These are phyloP conservation scores for Sipha flava DNA, from an alignment of 1,140 invertebrate genomes.

Conservation along the genomic window DNA sequence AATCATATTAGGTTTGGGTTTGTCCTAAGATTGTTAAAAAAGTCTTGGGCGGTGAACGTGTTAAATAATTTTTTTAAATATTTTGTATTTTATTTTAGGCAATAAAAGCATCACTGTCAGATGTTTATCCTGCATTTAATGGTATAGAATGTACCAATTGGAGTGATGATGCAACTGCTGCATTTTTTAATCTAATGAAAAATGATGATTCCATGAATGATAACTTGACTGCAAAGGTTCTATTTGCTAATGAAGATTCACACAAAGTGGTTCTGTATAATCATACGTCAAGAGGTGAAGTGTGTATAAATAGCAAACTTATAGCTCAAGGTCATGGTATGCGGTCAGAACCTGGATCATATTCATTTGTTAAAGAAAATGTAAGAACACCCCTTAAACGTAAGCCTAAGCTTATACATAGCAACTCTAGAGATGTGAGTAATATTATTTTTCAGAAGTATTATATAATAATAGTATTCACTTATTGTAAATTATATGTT, in stretches of 20 bases:
- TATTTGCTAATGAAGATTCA: conserved; percentile 39
- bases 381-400: background rate
- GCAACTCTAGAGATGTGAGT: background rate
- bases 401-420: background rate
- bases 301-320: background rate
- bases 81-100: background rate
- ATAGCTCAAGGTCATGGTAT: background rate
- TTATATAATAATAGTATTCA: background rate
- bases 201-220: background rate
- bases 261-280: conserved; percentile 45
- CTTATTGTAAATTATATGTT: no score
- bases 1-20: no score
- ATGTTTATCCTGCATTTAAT: background rate
- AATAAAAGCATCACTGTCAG: conserved; percentile 2
- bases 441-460: background rate
- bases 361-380: background rate
- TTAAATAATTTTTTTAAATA: background rate
- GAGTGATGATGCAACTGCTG: conserved; percentile 45
- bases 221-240: background rate
- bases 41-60: no score
- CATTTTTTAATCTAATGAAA: conserved; percentile 42
- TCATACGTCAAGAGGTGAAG: background rate
- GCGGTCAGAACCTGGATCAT: background rate
- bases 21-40: no score
- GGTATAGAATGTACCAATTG: conserved; percentile 42